Percentiles rank a stretch among this genome's conserved stretches.
Evolutionary conservation across 2,113 vertebrate genomes (phyloP).

Genomic region (Numenius arquata): DNA sequence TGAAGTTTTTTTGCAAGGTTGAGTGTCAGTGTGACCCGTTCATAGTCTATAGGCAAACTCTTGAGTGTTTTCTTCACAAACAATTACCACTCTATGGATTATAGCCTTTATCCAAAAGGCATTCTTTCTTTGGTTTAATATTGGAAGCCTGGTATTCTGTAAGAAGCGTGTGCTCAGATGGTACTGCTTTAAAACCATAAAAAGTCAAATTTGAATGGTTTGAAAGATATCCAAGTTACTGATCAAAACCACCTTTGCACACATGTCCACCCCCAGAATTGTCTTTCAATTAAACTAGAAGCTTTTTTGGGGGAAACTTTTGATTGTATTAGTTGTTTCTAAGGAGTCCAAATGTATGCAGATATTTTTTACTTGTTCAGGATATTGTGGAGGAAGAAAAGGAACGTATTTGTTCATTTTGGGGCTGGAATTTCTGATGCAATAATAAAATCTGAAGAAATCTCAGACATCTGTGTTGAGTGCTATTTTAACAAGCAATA

Average conservation of each 20-base stretch:
- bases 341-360: background rate
- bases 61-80: background rate
- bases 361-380: background rate
- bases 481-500: background rate
- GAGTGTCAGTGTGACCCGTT: background rate
- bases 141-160: background rate
- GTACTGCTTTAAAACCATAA: background rate
- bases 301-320: background rate
- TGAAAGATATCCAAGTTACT: background rate
- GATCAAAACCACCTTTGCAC: background rate
- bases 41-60: background rate
- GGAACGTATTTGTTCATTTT: background rate
- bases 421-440: background rate
- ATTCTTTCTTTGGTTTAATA: background rate
- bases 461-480: background rate
- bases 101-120: background rate
- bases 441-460: background rate
- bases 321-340: background rate
- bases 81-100: background rate
- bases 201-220: background rate
- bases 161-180: background rate
- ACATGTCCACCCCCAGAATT: background rate
- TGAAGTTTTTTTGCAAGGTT: background rate
- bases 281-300: background rate
- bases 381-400: background rate